A percentile compares a stretch with the other conserved stretches of the same genome.
Evolutionary conservation across 1,140 invertebrate genomes (phyloP).

Genomic region (Drosophila sulfurigaster): DNA sequence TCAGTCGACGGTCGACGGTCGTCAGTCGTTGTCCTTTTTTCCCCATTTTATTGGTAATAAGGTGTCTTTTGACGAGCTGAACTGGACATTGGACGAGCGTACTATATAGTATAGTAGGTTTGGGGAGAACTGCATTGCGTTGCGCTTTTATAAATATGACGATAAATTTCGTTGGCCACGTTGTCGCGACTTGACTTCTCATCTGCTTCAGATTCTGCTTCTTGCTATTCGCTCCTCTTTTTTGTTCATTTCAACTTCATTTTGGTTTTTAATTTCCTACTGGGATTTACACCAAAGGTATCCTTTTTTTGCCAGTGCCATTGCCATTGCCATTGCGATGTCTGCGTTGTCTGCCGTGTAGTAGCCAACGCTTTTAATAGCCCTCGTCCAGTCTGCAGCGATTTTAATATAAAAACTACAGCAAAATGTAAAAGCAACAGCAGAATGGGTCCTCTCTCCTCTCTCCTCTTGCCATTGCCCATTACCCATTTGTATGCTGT

Average conservation of each 20-base stretch:
- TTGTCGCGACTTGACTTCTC: slow-evolving; percentile 26
- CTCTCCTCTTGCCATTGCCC: slow-evolving; percentile 6
- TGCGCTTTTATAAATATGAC: slow-evolving; percentile 74
- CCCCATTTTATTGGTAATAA: slow-evolving; percentile 48
- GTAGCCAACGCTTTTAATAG: slow-evolving; percentile 69
- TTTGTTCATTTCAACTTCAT: slow-evolving; percentile 67
- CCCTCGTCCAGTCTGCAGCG: slow-evolving; percentile 67
- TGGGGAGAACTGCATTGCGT: slow-evolving; percentile 31
- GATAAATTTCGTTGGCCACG: slow-evolving; percentile 62
- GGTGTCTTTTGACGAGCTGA: slow-evolving; percentile 59
- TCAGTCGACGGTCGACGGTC: slow-evolving; percentile 3
- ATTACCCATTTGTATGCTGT: slow-evolving; percentile 57
- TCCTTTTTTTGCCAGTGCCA: slow-evolving; percentile 28
- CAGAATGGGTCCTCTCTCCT: slow-evolving; percentile 16
- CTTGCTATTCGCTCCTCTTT: not conserved
- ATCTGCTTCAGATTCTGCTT: slow-evolving; percentile 4
- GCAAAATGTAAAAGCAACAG: slow-evolving; percentile 55
- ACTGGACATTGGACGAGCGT: slow-evolving; percentile 10
- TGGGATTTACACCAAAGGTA: slow-evolving; percentile 79
- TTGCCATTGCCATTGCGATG: slow-evolving; percentile 26
- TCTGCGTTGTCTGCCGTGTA: slow-evolving; percentile 37
- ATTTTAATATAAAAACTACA: slow-evolving; percentile 83
- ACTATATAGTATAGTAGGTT: not conserved
- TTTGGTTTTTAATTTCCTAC: slow-evolving; percentile 83
- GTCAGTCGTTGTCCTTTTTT: slow-evolving; percentile 35